Evolutionary conservation across 2,113 vertebrate genomes (phyloP).

Genomic region (Chloebia gouldiae): DNA sequence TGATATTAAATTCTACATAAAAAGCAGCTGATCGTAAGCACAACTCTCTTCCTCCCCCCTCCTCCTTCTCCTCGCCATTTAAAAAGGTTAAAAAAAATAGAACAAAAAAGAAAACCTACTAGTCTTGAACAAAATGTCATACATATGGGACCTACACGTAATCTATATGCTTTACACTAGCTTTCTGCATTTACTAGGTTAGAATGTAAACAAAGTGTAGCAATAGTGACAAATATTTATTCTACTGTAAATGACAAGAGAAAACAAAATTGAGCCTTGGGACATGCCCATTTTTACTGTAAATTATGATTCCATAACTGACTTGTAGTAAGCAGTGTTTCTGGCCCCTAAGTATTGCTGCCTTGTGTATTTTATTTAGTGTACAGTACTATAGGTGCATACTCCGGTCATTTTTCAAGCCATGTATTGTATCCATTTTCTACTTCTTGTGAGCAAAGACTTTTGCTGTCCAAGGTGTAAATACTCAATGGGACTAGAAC

Average conservation of each 20-base stretch:
- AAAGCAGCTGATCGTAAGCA: conserved; percentile 88
- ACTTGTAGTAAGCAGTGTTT: conserved; percentile 94
- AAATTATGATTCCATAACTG: conserved; percentile 98
- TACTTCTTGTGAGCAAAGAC: conserved; percentile 85
- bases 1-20: conserved; percentile 90
- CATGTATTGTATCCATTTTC: conserved; percentile 89
- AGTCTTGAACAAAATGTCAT: conserved; percentile 99
- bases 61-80: conserved; percentile 75
- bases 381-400: conserved; percentile 88
- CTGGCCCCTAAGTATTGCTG: conserved; percentile 88
- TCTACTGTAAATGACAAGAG: conserved; percentile 99
- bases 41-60: conserved; percentile 55
- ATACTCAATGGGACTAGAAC: conserved; percentile 91
- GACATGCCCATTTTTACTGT: conserved; percentile 97
- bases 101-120: conserved; percentile 83
- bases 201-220: conserved; percentile 99
- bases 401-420: conserved; percentile 83
- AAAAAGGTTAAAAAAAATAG: conserved; percentile 73
- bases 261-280: conserved; percentile 97
- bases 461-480: conserved; percentile 95
- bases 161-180: conserved; percentile 98
- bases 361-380: conserved; percentile 90
- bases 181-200: conserved; percentile 96
- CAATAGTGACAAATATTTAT: conserved; percentile 99
- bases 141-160: conserved; percentile 99